phyloP scores from a whole-genome alignment of 1,140 invertebrate species.

The Zaprionus davidi region DNA sequence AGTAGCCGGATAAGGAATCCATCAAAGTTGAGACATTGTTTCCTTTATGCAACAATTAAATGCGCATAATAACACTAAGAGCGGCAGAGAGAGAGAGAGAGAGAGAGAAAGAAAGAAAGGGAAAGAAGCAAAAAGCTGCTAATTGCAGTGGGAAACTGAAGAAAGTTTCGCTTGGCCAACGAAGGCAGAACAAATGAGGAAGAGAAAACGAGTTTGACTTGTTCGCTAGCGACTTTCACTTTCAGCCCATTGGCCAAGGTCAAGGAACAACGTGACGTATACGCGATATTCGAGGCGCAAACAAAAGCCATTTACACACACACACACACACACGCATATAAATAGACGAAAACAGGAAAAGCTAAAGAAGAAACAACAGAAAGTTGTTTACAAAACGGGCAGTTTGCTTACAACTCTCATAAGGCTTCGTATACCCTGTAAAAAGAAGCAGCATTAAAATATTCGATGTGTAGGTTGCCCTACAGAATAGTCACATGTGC shows the following conservation, averaged over 20 bases:
- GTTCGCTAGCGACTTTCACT: conserved; percentile 12
- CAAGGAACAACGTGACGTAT: conserved; percentile 43
- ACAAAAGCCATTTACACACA: conserved; percentile 33
- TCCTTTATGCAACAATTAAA: conserved; percentile 28
- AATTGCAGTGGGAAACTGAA: background rate
- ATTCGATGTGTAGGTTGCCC: background rate
- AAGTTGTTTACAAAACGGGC: conserved; percentile 60
- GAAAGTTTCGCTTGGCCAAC: background rate
- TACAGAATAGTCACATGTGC: background rate
- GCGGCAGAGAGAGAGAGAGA: background rate
- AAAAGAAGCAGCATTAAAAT: background rate
- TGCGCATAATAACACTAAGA: conserved; percentile 22
- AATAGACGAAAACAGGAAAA: conserved; percentile 29
- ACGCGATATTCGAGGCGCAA: conserved; percentile 16
- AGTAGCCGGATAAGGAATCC: conserved; percentile 6
- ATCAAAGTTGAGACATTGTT: conserved; percentile 35
- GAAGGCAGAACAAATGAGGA: background rate
- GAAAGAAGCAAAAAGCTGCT: background rate
- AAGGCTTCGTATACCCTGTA: conserved; percentile 7
- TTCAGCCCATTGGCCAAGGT: conserved; percentile 55
- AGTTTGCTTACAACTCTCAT: background rate
- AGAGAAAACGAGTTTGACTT: background rate
- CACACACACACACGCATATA: conserved; percentile 14
- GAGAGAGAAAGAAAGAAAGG: background rate
- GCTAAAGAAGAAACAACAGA: background rate